These are phyloP conservation scores for Mobula hypostoma DNA, from an alignment of 2,113 vertebrate species.

Conservation along the genomic window DNA sequence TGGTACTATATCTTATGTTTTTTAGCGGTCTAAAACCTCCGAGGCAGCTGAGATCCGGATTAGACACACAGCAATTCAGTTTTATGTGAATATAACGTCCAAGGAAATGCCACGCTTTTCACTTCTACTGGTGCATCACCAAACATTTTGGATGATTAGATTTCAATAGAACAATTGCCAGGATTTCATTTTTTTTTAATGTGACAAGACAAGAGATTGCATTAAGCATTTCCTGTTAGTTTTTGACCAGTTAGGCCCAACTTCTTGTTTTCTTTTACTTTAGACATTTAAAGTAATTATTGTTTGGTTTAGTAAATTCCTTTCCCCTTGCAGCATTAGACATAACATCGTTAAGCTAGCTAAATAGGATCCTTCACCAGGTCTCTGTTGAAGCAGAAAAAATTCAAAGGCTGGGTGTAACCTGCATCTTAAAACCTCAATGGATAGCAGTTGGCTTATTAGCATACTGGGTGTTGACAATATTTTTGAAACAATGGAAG, in stretches of 20 bases:
- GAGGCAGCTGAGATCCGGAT: not conserved
- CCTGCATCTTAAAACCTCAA: not conserved
- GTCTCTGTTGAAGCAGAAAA: not conserved
- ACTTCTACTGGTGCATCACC: slow-evolving; percentile 1
- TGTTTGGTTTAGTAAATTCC: not conserved
- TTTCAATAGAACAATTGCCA: not conserved
- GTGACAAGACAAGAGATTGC: not conserved
- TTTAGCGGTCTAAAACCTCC: not conserved
- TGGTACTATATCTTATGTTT: not conserved
- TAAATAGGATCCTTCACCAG: not conserved
- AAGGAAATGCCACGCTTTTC: not conserved
- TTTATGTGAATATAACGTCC: too few species aligned
- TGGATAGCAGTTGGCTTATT: not conserved
- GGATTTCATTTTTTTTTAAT: not conserved
- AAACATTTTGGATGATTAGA: not conserved
- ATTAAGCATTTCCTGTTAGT: not conserved
- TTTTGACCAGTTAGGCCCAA: not conserved
- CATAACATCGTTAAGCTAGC: not conserved
- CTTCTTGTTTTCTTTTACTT: not conserved
- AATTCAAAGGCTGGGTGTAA: not conserved
- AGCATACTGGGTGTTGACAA: not conserved
- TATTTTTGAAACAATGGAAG: not conserved
- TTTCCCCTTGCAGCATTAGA: not conserved
- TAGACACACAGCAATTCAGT: too few species aligned
- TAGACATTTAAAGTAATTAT: not conserved